Evolutionary conservation across 35 echinoderm and acorn worm genomes (phyloP).

Genomic region (Patiria miniata): DNA sequence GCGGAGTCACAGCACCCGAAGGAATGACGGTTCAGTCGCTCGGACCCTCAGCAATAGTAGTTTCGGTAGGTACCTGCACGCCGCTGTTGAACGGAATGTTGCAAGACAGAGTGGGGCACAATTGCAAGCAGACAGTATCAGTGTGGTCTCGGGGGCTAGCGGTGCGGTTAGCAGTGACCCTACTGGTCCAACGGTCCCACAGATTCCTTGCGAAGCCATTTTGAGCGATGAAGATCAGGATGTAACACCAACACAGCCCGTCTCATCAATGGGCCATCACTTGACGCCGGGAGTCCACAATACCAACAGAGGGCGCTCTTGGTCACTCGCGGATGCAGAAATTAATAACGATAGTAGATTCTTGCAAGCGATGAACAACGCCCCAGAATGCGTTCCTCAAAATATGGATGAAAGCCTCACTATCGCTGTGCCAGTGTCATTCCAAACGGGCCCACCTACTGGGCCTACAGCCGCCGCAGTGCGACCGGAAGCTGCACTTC

Average conservation of each 20-base stretch:
- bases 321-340: neutral
- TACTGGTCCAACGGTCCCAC: neutral
- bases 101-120: neutral
- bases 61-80: neutral
- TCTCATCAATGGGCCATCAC: no score
- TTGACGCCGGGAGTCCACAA: no score
- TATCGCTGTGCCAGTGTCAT: neutral
- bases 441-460: neutral
- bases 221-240: no score
- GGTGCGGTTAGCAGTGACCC: neutral
- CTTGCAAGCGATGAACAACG: neutral
- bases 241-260: no score
- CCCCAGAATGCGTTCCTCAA: neutral
- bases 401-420: neutral
- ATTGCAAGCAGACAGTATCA: neutral
- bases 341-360: neutral
- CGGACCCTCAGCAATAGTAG: constrained; percentile 17
- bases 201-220: no score
- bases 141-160: neutral
- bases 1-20: constrained; percentile 44
- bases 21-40: neutral
- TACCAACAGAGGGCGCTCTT: neutral
- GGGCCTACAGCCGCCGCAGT: neutral
- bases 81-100: no score
- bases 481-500: neutral